Conservation (phyloP, 2,113 vertebrate genomes). For the Serilophus lunatus region DNA sequence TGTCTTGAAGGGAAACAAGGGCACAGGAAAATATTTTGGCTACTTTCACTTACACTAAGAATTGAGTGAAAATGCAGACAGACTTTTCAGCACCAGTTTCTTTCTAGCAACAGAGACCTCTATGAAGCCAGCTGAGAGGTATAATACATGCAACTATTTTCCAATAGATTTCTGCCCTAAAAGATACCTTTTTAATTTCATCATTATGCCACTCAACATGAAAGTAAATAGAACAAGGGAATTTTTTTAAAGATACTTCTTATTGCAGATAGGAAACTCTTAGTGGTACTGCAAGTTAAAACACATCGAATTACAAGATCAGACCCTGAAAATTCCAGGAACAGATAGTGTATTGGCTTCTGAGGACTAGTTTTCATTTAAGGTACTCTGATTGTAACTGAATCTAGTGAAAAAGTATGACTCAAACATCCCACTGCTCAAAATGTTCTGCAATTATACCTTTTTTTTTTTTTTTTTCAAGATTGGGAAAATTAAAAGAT, state of each 20-base stretch:
- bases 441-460: background rate
- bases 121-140: background rate
- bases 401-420: background rate
- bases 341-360: background rate
- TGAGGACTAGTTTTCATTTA: background rate
- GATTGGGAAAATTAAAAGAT: background rate
- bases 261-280: background rate
- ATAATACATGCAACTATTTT: background rate
- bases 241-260: background rate
- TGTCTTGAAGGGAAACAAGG: background rate
- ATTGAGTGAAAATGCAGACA: background rate
- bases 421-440: background rate
- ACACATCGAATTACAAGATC: background rate
- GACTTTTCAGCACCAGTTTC: background rate
- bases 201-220: background rate
- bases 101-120: background rate
- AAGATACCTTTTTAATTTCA: background rate
- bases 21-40: background rate
- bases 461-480: background rate
- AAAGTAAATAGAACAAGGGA: background rate
- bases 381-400: background rate
- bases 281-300: background rate
- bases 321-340: background rate
- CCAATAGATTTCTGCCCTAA: background rate
- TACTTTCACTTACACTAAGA: background rate